Evolutionary conservation across 1,140 invertebrate species (phyloP).

Genomic region (Drosophila micromelanica): DNA sequence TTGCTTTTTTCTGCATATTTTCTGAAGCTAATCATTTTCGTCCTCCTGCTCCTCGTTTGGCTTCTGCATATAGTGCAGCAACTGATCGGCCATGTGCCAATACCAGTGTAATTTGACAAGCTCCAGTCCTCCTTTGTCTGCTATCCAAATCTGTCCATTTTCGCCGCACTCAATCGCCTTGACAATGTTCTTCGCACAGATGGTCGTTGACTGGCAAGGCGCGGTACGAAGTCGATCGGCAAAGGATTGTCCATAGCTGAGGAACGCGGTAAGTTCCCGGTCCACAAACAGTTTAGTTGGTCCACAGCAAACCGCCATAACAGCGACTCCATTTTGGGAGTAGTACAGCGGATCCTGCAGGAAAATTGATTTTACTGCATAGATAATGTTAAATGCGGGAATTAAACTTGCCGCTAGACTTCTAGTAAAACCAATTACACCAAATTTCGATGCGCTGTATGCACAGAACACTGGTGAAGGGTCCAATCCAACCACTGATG

Average conservation of each 20-base stretch:
- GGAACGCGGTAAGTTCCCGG: slow-evolving; percentile 58
- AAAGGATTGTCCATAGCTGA: slow-evolving; percentile 71
- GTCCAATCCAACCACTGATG: slow-evolving; percentile 86
- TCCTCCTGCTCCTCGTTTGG: slow-evolving; percentile 48
- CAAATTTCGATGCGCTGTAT: slow-evolving; percentile 85
- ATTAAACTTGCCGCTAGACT: slow-evolving; percentile 68
- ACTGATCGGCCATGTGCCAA: slow-evolving; percentile 76
- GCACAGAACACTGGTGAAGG: slow-evolving; percentile 81
- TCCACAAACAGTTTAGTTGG: slow-evolving; percentile 72
- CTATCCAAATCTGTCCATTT: slow-evolving; percentile 81
- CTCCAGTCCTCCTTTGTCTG: slow-evolving; percentile 71
- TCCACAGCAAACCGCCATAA: slow-evolving; percentile 77
- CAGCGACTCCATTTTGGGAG: slow-evolving; percentile 73
- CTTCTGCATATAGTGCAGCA: slow-evolving; percentile 66
- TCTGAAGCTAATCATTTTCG: neutral
- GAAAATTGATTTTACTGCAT: neutral
- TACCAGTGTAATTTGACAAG: slow-evolving; percentile 69
- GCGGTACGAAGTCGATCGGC: slow-evolving; percentile 71
- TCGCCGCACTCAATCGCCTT: slow-evolving; percentile 67
- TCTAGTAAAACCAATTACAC: slow-evolving; percentile 85
- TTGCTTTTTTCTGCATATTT: no score
- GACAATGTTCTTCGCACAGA: slow-evolving; percentile 74
- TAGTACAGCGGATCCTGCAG: slow-evolving; percentile 71
- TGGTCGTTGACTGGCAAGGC: slow-evolving; percentile 63
- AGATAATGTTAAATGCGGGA: neutral